Percentiles rank a stretch among this genome's conserved stretches.
Conservation (phyloP, 2,113 vertebrate species). For the Brienomyrus longianalis region DNA sequence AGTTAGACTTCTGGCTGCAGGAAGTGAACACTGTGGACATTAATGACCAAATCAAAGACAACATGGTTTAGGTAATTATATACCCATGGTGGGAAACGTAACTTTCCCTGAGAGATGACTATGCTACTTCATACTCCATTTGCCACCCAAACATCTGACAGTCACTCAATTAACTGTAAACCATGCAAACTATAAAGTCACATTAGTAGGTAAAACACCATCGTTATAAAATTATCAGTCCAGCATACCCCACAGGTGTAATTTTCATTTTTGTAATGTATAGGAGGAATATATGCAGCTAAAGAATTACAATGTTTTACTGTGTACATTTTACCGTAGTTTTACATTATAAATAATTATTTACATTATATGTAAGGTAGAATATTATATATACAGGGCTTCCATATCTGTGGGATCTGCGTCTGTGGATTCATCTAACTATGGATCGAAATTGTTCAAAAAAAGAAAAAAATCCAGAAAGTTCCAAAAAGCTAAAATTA, state of each 20-base stretch:
- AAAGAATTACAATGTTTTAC: neutral
- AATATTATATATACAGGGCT: neutral
- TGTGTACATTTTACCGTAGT: neutral
- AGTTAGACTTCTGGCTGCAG: neutral
- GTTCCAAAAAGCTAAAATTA: neutral
- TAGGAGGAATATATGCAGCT: neutral
- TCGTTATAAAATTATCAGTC: neutral
- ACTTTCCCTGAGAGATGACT: neutral
- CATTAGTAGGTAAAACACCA: neutral
- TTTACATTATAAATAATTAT: neutral
- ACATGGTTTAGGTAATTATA: neutral
- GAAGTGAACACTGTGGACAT: neutral
- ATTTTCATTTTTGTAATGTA: neutral
- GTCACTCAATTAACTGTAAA: neutral
- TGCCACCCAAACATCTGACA: neutral
- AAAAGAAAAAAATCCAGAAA: neutral
- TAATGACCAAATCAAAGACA: neutral
- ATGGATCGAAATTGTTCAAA: neutral
- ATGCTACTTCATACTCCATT: neutral
- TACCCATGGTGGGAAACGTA: neutral
- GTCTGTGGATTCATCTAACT: neutral
- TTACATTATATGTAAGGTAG: neutral
- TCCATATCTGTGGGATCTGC: neutral
- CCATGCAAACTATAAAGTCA: neutral
- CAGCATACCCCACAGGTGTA: neutral